Evolutionary conservation across 1,140 invertebrate species (phyloP), one percentile per base, ranked within the genome.

Genomic region (Philaenus spumarius): DNA sequence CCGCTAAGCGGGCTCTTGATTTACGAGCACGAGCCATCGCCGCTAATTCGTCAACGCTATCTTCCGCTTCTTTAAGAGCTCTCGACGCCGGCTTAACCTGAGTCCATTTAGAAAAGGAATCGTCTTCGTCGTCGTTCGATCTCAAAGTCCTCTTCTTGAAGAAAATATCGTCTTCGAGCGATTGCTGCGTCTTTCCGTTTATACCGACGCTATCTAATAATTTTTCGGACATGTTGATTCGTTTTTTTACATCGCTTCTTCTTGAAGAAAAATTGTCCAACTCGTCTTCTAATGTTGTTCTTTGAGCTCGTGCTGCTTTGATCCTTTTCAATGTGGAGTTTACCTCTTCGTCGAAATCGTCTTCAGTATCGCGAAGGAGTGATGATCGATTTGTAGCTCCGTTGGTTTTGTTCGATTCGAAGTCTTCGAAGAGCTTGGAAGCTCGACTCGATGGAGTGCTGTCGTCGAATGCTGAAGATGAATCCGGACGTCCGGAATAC

Each of bases 121-220:
- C 15, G 30, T 55, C 51, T 4, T 39, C 55, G 2, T 42, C n/a
- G 15, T 61, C 59, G 17, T 61, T 53, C 19, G 58, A 52, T 14
- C 20, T 17, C 11, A 15, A 53, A 11, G 58, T 45, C 22, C 30
- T 47, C 20, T 54, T 22, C 3, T 50, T 40, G 19, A 52, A 39
- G 23, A 57, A 62, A 17, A 65, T 58, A 19, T 64, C 62, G 0
- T 66, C 61, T 24, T 64, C 63, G 9, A 66, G 42, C n/a, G 62
- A 47, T n/a, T 60, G 62, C 3, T 66, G 63, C 1, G 63, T 61
- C 5, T 73, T 71, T 12, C 77, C 77, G 48, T 71, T 70, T 19
- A 76, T 62, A 3, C 81, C 81, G 1, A 80, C 78, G 54, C 71
- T 75, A 62, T 82, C 78, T 24, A 82, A 69, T 22, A 82, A 75